Base-by-base conservation (phyloP, 2,113 vertebrate genomes). In the Petrocephalus zakoni region DNA sequence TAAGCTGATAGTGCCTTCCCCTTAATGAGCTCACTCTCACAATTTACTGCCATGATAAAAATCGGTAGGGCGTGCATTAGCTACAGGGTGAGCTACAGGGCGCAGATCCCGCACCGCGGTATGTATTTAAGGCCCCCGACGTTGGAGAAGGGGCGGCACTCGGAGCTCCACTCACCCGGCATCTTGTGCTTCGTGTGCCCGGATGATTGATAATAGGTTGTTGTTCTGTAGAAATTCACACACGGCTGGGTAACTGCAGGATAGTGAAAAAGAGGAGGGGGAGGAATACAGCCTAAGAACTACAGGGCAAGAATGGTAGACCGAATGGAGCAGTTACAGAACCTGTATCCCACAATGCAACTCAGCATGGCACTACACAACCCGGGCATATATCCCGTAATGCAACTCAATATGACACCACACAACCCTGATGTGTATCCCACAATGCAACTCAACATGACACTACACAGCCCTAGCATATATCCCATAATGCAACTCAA, bases 81-180 rank as follows among this genome's bases (percentile, higher is more conserved):
- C 21, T 49, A 49, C 37, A 46, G 75, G 13, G 53, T 19, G 2
- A 22, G 4, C 13, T 53, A 7, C 29, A 19, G 6, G 83, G 10
- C 37, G 0, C 49, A 9, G 21, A 51, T 29, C 51, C n/a, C 21
- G 13, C 25, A 19, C 19, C 10, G 58, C 0, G 53, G 29, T 34
- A 37, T 2, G 34, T 37, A 87, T 34, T 25, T 58, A 17, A 46
- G 42, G 6, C 0, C 21, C 47, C 7, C 15, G 10, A 47, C 34
- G 21, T 19, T 55, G 85, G 55, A 46, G 53, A 3, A 11, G 55
- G 5, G n/a, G 17, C 21, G 2, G 2, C 0, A 10, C 3, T 25
- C 11, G 9, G 34, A 61, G 58, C 19, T 25, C 51, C 47, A 91
- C 96, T 95, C 93, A 97, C 96, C 97, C 97, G 85, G 97, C 97